phyloP scores from a whole-genome alignment of 2,797 vertebrate species.

The Lepidocolaptes lacrymiger region DNA sequence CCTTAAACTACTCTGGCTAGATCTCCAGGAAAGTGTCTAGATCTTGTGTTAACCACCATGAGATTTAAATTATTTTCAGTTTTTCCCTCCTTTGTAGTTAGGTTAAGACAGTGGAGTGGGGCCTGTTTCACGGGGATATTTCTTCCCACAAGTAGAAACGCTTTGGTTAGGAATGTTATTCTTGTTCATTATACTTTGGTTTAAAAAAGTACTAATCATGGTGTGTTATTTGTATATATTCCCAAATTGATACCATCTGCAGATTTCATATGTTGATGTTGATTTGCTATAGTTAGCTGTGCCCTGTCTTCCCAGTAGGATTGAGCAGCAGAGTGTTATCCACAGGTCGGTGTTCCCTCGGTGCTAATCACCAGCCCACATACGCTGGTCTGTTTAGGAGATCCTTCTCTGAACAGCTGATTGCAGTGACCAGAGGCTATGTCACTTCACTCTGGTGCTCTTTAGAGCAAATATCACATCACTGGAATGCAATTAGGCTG shows the following conservation, averaged over 20 bases:
- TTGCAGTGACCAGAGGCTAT: neutral
- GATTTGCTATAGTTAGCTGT: neutral
- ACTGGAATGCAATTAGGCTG: neutral
- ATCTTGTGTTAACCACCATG: neutral
- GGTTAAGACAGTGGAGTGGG: neutral
- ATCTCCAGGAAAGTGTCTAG: neutral
- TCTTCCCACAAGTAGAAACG: neutral
- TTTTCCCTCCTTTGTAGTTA: neutral
- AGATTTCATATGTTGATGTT: neutral
- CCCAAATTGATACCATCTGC: neutral
- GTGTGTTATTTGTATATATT: neutral
- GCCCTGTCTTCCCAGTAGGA: neutral
- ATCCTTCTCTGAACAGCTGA: neutral
- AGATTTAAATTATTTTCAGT: neutral
- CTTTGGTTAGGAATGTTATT: neutral
- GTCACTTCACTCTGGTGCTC: neutral
- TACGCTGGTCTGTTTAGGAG: neutral
- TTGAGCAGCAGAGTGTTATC: neutral
- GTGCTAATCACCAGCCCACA: neutral
- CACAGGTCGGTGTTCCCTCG: neutral
- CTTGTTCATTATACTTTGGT: neutral
- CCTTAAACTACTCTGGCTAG: neutral
- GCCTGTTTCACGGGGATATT: neutral
- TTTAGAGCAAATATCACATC: neutral
- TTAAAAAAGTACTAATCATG: neutral